Percentiles rank a stretch among this genome's conserved stretches.
These are phyloP conservation scores for Ursus arctos DNA, from an alignment of 2,113 vertebrate species.

Conservation along the genomic window DNA sequence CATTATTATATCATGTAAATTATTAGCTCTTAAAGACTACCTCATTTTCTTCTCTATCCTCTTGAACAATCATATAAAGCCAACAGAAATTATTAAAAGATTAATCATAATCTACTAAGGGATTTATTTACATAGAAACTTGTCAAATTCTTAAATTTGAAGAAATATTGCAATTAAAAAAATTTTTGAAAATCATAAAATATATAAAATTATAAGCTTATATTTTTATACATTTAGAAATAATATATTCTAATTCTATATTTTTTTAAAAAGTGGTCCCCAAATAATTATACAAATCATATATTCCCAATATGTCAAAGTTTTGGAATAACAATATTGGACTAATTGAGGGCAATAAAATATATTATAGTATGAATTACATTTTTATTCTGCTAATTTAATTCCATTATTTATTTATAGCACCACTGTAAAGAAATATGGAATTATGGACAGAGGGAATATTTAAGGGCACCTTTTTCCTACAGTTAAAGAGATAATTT, in stretches of 20 bases:
- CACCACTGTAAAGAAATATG: too few relatives aligned
- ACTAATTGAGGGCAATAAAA: neutral
- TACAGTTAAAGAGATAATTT: too few relatives aligned
- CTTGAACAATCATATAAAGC: neutral
- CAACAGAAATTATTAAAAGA: neutral
- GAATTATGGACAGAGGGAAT: too few relatives aligned
- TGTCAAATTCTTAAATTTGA: neutral
- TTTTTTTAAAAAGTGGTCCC: neutral
- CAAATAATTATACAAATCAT: neutral
- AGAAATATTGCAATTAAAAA: neutral
- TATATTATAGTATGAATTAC: neutral
- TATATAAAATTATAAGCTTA: neutral
- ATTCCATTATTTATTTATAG: too few relatives aligned
- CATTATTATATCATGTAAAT: neutral
- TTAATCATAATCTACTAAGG: neutral
- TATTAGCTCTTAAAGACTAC: neutral
- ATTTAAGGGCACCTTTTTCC: too few relatives aligned
- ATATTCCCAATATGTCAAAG: neutral
- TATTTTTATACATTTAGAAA: neutral
- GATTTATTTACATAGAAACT: neutral
- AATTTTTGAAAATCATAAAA: neutral
- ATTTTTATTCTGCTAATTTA: neutral
- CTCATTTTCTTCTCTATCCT: neutral
- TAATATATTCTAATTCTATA: neutral
- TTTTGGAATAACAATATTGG: neutral